These are phyloP conservation scores for Hirundo rustica DNA, from an alignment of 2,797 vertebrate species.

Conservation along the genomic window DNA sequence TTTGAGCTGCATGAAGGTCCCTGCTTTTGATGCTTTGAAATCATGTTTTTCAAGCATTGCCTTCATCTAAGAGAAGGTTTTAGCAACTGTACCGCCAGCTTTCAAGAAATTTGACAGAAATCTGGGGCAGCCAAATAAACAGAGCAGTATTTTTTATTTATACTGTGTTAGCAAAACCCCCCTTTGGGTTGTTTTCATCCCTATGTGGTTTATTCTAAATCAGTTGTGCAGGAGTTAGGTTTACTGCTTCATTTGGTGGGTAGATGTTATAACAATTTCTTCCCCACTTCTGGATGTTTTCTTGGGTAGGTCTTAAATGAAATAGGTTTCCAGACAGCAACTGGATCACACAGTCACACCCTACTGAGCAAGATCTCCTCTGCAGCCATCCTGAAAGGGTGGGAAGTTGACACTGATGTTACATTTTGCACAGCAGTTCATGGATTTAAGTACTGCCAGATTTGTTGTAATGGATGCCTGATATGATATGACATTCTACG, in stretches of 20 bases:
- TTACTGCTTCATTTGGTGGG: background rate
- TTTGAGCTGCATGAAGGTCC: background rate
- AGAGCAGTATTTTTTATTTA: background rate
- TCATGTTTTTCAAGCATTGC: background rate
- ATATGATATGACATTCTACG: background rate
- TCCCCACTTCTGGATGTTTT: background rate
- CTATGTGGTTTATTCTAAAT: background rate
- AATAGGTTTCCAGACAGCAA: background rate
- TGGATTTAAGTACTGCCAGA: background rate
- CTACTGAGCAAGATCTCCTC: background rate
- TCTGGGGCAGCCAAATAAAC: background rate
- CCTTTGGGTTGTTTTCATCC: background rate
- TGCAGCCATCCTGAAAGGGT: background rate
- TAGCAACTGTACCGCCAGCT: background rate
- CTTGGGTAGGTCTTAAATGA: background rate
- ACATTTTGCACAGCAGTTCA: background rate
- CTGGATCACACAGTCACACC: background rate
- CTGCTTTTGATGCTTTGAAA: background rate
- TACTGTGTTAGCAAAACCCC: background rate
- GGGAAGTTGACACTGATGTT: background rate
- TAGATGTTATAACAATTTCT: background rate
- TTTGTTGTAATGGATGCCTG: background rate
- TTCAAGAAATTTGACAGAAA: background rate
- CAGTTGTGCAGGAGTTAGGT: background rate
- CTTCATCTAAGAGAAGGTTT: background rate